These are phyloP conservation scores for Diarsia mendica DNA, from an alignment of 2,888 invertebrate species.

Conservation along the genomic window DNA sequence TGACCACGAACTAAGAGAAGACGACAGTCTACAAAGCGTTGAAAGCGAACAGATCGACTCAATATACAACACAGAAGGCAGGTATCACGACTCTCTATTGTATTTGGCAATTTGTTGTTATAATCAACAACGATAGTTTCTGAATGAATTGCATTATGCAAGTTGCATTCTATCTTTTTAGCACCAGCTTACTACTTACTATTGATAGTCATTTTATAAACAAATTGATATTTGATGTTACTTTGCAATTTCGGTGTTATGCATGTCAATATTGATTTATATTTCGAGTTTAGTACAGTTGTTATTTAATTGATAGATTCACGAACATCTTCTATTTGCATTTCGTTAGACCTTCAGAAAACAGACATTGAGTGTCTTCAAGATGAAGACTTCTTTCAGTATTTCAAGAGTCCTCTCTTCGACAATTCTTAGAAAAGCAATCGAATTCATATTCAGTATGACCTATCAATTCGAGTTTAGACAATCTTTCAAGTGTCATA, in stretches of 20 bases:
- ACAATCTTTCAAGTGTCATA: constrained; percentile 9
- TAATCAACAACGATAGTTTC: background rate
- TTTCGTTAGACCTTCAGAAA: background rate
- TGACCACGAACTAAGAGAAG: constrained; percentile 39
- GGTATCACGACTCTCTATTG: constrained; percentile 49
- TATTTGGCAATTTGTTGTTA: background rate
- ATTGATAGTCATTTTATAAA: background rate
- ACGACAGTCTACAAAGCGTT: constrained; percentile 92
- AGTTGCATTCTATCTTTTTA: constrained; percentile 23
- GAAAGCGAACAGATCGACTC: constrained; percentile 93
- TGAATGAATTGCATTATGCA: constrained; percentile 46
- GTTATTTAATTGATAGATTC: background rate
- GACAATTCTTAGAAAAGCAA: background rate
- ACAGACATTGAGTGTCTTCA: background rate
- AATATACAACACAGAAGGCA: constrained; percentile 89
- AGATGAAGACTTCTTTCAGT: background rate
- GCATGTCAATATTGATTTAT: constrained; percentile 10
- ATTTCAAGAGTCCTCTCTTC: background rate
- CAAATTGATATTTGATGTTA: constrained; percentile 1
- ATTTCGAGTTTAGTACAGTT: background rate
- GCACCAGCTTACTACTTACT: constrained; percentile 19
- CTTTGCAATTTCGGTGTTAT: background rate
- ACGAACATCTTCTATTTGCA: background rate
- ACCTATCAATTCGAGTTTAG: background rate
- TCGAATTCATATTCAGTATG: background rate